Base-by-base conservation (phyloP, 2,888 invertebrate genomes). In the Dasysyrphus albostriatus region DNA sequence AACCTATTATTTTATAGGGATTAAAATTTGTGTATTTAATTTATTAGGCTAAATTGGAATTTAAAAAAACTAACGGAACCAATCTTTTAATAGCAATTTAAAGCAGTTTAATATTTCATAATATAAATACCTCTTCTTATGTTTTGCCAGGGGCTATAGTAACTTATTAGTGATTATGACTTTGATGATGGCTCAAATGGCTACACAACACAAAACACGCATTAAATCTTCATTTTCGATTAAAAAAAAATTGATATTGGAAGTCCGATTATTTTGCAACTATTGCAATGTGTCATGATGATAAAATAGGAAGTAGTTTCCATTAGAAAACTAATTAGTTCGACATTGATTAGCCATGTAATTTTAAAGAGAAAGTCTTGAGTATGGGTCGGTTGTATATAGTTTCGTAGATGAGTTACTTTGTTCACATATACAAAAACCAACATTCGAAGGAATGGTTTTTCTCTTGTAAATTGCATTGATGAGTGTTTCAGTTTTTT, bases 301-400 rank as follows among this genome's bases (percentile, higher is more conserved):
- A 37, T 59, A 1, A 32, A 70, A 77, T 59, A 69, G 75, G 75
- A 81, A 81, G 75, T 61, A 32, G 61, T 70, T 61, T 75, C 42
- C 74, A 61, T 51, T 37, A 51, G 51, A 34, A 61, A 24, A 47
- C 51, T 69, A 74, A 80, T 80, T 74, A 67, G 73, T 58, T 34
- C 58, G 49, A 58, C 75, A 67, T 78, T 74, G 73, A 67, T 58
- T 59, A 67, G 49, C 24, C 73, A 51, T 73, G 58, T 74, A 80
- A 75, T 75, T 75, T 65, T 75, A 29, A 69, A 75, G 81, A 75
- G 81, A 81, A 81, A 81, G 81, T 61, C 39, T 42, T 34, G 34
- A 14, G n/a, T 61, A 34, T 44, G 49, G 29, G 39, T 44, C 9
- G 16, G 9, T 47, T 14, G 32, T 34, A 9, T 16, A 5, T 32